Evolutionary conservation across 2,888 invertebrate species (phyloP).

Genomic region (Monochamus alternatus): DNA sequence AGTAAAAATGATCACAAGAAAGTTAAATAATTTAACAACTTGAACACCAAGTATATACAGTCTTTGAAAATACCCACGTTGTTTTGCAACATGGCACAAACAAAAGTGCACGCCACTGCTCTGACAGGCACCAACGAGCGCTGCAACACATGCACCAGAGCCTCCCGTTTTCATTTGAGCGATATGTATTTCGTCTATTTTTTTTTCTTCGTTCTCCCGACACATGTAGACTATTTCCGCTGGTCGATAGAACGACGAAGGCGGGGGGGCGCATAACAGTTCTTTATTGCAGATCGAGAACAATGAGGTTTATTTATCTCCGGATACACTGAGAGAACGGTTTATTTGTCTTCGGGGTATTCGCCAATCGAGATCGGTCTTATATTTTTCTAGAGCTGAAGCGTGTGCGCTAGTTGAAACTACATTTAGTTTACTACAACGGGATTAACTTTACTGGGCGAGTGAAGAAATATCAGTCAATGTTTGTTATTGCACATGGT

Average conservation of each 20-base stretch:
- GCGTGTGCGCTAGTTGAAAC: background rate
- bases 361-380: background rate
- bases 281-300: constrained; percentile 24
- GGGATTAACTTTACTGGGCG: no score
- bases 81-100: no score
- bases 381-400: background rate
- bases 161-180: constrained; percentile 24
- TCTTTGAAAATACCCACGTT: no score
- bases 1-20: no score
- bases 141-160: constrained; percentile 18
- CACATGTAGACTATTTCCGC: constrained; percentile 35
- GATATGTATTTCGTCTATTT: constrained; percentile 19
- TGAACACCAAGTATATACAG: no score
- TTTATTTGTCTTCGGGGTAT: background rate
- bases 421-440: no score
- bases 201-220: constrained; percentile 21
- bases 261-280: constrained; percentile 18
- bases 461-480: no score
- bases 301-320: constrained; percentile 27
- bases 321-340: background rate
- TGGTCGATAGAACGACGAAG: constrained; percentile 4
- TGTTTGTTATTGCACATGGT: no score
- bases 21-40: no score
- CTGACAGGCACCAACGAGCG: constrained; percentile 5
- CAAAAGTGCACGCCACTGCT: background rate